Conservation (phyloP, 2,888 invertebrate species). For the Torymus aiolomorphi region DNA sequence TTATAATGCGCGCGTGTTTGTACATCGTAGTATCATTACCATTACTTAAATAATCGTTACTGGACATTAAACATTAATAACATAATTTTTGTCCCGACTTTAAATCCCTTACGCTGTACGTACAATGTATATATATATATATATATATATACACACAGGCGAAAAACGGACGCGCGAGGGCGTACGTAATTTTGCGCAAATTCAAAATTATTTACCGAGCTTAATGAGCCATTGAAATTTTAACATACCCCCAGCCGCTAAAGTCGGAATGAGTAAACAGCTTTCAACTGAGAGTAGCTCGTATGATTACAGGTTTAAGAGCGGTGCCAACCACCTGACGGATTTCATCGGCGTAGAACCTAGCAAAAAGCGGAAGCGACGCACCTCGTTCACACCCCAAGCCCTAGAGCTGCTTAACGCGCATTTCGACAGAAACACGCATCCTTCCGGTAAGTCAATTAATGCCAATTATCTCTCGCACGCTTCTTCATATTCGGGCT, state of each 20-base stretch:
- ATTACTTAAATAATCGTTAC: too few relatives aligned
- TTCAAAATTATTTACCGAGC: too few relatives aligned
- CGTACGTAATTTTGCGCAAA: too few relatives aligned
- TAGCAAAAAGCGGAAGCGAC: conserved; percentile 95
- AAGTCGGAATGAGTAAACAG: conserved; percentile 60
- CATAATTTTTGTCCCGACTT: too few relatives aligned
- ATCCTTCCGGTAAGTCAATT: conserved; percentile 90
- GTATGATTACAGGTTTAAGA: conserved; percentile 86
- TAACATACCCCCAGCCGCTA: background rate
- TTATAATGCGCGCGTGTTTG: too few relatives aligned
- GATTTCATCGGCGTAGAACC: conserved; percentile 98
- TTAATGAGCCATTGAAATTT: conserved; percentile 11
- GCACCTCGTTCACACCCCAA: conserved; percentile 98
- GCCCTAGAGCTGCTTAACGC: conserved; percentile 95
- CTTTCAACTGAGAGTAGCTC: conserved; percentile 73
- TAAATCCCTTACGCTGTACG: too few relatives aligned
- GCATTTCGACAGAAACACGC: conserved; percentile 97
- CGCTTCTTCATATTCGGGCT: background rate
- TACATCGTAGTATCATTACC: too few relatives aligned
- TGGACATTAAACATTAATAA: too few relatives aligned
- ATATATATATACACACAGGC: too few relatives aligned
- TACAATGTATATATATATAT: too few relatives aligned
- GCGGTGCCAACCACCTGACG: conserved; percentile 94
- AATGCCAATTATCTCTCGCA: conserved; percentile 50
- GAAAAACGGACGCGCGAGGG: too few relatives aligned